Evolutionary conservation across 2,113 vertebrate species (phyloP).

Genomic region (Brachypodius melanocephalos): DNA sequence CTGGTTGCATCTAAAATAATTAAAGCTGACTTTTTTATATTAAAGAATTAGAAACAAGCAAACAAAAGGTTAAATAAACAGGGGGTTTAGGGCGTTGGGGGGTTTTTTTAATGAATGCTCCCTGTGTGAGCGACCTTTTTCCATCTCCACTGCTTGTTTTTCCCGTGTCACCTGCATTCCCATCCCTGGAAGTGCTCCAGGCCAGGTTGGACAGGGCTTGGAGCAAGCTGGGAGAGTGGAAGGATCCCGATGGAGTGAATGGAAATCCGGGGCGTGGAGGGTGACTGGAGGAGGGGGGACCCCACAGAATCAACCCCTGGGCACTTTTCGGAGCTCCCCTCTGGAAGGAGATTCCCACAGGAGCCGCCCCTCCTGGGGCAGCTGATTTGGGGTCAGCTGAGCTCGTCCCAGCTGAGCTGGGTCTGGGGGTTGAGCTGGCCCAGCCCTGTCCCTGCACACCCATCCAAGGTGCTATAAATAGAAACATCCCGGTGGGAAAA

Average conservation of each 20-base stretch:
- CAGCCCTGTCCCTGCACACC: neutral
- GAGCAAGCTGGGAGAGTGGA: rapidly evolving
- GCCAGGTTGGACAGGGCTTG: neutral
- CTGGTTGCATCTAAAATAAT: slow-evolving; percentile 38
- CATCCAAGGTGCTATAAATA: neutral
- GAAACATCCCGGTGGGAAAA: neutral
- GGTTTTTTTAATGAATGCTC: neutral
- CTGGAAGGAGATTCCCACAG: rapidly evolving
- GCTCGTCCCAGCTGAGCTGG: neutral
- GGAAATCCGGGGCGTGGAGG: rapidly evolving
- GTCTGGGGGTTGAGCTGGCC: neutral
- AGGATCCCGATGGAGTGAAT: neutral
- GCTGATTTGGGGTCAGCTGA: rapidly evolving
- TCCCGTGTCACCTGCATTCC: neutral
- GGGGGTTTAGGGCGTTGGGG: neutral
- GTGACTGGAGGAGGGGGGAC: neutral
- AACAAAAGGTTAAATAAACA: neutral
- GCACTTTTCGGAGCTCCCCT: neutral
- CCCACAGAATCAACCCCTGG: neutral
- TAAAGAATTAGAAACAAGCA: neutral
- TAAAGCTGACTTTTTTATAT: slow-evolving; percentile 3
- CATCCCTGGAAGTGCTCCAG: neutral
- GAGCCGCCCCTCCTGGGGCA: rapidly evolving
- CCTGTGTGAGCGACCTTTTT: neutral
- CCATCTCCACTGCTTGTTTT: neutral